These are phyloP conservation scores for Entosphenus tridentatus DNA, from an alignment of 2,113 vertebrate genomes.

Conservation along the genomic window DNA sequence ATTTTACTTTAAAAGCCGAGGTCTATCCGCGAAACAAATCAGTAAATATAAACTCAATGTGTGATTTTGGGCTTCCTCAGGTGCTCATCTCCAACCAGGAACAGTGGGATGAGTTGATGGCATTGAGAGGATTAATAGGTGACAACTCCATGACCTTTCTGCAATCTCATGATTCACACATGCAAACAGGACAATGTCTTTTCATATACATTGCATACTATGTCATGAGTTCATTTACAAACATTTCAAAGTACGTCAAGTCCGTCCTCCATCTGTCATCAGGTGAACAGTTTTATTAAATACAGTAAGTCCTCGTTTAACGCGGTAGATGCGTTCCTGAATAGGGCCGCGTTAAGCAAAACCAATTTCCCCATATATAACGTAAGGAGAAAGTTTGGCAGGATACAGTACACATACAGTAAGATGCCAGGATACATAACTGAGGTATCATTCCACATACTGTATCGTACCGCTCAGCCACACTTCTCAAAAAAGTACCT, in stretches of 20 bases:
- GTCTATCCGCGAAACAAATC: no score
- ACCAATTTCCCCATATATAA: no score
- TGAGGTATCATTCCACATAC: no score
- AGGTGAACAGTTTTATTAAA: background rate
- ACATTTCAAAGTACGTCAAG: background rate
- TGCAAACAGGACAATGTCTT: background rate
- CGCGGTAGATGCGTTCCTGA: no score
- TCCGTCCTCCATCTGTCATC: background rate
- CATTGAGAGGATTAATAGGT: slow-evolving; percentile 58
- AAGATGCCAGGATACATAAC: no score
- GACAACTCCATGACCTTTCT: slow-evolving; percentile 12
- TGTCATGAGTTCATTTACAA: background rate
- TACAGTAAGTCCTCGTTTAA: background rate
- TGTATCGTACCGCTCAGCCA: no score
- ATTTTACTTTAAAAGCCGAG: no score
- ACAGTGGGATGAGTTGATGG: slow-evolving; percentile 63
- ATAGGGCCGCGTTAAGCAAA: no score
- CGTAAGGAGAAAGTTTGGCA: no score
- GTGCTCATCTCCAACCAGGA: slow-evolving; percentile 44
- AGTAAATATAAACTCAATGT: no score
- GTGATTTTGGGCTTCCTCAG: slow-evolving; percentile 21
- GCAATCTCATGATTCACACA: background rate
- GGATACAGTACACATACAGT: no score
- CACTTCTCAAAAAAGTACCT: no score
- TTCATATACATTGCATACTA: background rate